phyloP scores from a whole-genome alignment of 2,113 vertebrate genomes.

The Triplophysa siluroides region DNA sequence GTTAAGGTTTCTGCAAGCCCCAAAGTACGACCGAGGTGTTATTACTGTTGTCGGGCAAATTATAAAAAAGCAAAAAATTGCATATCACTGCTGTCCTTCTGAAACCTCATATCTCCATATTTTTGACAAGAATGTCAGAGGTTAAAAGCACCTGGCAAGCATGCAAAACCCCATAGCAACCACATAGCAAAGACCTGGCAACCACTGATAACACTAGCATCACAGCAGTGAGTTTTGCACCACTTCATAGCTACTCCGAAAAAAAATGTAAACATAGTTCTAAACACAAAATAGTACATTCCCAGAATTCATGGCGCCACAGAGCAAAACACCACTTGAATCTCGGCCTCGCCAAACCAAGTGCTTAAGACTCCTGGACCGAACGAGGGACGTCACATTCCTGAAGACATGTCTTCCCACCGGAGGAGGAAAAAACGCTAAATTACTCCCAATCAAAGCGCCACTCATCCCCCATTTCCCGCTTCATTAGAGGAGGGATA shows the following conservation, averaged over 20 bases:
- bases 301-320: background rate
- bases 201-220: no score
- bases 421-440: conserved; percentile 50
- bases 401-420: conserved; percentile 48
- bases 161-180: no score
- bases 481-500: conserved; percentile 62
- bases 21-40: no score
- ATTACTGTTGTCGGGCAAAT: no score
- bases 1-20: no score
- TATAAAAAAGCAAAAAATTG: no score
- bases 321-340: conserved; percentile 14
- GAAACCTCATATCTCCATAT: no score
- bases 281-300: background rate
- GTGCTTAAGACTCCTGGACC: conserved; percentile 20
- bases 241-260: no score
- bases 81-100: no score
- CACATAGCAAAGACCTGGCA: background rate
- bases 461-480: conserved; percentile 58
- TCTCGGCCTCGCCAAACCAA: background rate
- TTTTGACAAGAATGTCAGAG: no score
- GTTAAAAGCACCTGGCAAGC: no score
- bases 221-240: no score
- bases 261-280: background rate
- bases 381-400: conserved; percentile 33
- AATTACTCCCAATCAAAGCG: conserved; percentile 60